A percentile compares a stretch with the other conserved stretches of the same genome.
Evolutionary conservation across 1,140 invertebrate species (phyloP).

Genomic region (Drosophila santomea): DNA sequence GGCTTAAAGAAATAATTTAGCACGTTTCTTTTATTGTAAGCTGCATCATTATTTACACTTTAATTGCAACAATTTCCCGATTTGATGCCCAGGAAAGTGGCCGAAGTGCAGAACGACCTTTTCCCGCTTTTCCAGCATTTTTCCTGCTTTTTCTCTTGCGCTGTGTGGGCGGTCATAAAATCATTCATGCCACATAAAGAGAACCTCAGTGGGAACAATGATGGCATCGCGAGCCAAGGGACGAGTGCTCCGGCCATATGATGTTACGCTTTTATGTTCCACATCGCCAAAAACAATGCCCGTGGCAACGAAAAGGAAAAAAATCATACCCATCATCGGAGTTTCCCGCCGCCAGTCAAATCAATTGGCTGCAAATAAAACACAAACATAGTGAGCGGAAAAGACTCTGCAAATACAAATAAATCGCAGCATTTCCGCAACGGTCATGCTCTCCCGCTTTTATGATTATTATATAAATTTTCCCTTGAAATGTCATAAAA

Average conservation of each 20-base stretch:
- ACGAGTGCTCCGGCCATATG: conserved; percentile 36
- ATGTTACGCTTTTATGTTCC: conserved; percentile 73
- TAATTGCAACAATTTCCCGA: conserved; percentile 72
- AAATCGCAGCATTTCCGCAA: conserved; percentile 78
- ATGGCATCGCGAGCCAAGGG: conserved; percentile 34
- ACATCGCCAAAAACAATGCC: conserved; percentile 56
- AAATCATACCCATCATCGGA: conserved; percentile 23
- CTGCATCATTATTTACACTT: conserved; percentile 71
- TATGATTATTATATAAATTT: conserved; percentile 82
- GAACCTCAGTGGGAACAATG: conserved; percentile 51
- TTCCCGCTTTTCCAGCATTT: conserved; percentile 9
- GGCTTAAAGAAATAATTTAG: background rate
- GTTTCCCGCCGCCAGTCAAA: conserved; percentile 59
- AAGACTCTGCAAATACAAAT: conserved; percentile 75
- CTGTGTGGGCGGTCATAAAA: conserved; percentile 53
- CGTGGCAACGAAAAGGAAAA: background rate
- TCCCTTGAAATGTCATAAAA: conserved; percentile 66
- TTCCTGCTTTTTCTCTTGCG: background rate
- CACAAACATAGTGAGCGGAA: conserved; percentile 43
- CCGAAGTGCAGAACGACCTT: conserved; percentile 3
- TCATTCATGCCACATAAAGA: conserved; percentile 60
- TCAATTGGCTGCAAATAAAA: conserved; percentile 78
- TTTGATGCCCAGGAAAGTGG: conserved; percentile 47
- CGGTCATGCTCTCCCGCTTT: conserved; percentile 74
- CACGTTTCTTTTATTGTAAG: conserved; percentile 38